Base-by-base conservation (phyloP, 2,888 invertebrate species). In the Heliconius aoede region DNA sequence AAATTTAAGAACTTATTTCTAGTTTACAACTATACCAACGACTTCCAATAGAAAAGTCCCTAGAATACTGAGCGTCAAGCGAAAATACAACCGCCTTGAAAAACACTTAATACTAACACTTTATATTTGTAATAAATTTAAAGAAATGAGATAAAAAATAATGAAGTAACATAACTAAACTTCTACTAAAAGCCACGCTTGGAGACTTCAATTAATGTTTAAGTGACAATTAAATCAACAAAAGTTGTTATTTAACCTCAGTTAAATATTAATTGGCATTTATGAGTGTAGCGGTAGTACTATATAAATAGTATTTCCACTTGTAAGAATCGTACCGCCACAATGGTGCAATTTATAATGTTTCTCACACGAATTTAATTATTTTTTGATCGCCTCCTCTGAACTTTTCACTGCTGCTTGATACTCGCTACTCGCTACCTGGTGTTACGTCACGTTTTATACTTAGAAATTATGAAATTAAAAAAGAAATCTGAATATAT, bases 131-230 rank as follows among this genome's bases (percentile, higher is more conserved):
- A 80, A 83, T 84, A 87, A 87, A 84, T 69, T 84, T 65, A 80
- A 83, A 87, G 87, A 89, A 88, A 86, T 82, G 79, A 83, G 76
- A 84, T 88, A 86, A 85, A 89, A 89, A 89, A 88, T 84, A 88
- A 83, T 83, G 78, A 81, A 83, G n/a, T n/a, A n/a, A n/a, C n/a
- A n/a, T n/a, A n/a, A n/a, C 32, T 51, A 73, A 65, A 74, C 76
- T 76, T 79, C 81, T 24, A 32, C 15, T 32, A 21, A 32, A 32
- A 8, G 13, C 26, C 18, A 15, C 3, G 4, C 36, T 60, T 36
- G 1, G 7, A 55, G 8, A 36, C 36, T 26, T 58, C 26, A 30
- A 26, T 65, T 36, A 55, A 30, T 3, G 15, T 26, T 26, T 60
- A 26, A 24, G 8, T n/a, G 40, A 26, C 24, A 36, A 40, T n/a